Conservation (phyloP, 2,113 vertebrate genomes). For the zebrafish (Danio rerio) region GRCz12tu NC_133194.1:4874501-4875000, state of each 20-base stretch:
- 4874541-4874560: neutral
- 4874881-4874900: neutral
- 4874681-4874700: neutral
- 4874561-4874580: no score
- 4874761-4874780: no score
- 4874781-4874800: no score
- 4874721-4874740: neutral
- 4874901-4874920: neutral
- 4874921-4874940: no score
- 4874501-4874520: constrained; percentile 1
- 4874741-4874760: neutral
- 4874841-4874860: neutral
- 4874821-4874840: neutral
- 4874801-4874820: neutral
- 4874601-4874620: neutral
- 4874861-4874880: neutral
- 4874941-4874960: no score
- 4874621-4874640: constrained; percentile 4
- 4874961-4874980: no score
- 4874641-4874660: constrained; percentile 5
- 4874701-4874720: neutral
- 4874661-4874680: neutral
- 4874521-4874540: neutral
- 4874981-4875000: no score
- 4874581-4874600: neutral